Evolutionary conservation across 2,888 invertebrate species (phyloP).

Genomic region (Mimumesa dahlbomi): DNA sequence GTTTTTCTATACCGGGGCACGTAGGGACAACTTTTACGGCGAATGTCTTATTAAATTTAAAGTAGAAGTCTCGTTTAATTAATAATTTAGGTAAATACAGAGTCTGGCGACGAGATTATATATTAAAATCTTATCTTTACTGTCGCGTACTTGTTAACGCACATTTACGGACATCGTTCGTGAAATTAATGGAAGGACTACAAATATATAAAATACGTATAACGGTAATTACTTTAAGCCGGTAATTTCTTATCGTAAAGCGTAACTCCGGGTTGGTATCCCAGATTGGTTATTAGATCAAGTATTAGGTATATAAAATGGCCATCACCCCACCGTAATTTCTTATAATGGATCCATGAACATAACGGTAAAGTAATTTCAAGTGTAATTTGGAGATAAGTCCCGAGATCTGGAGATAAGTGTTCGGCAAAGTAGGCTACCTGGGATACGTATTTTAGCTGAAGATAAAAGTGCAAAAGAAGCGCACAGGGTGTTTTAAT

Average conservation of each 20-base stretch:
- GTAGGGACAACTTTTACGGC: too few species aligned
- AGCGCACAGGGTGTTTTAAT: conserved; percentile 26
- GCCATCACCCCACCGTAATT: conserved; percentile 16
- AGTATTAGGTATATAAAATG: conserved; percentile 4
- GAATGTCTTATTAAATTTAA: too few species aligned
- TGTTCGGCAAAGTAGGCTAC: conserved; percentile 40
- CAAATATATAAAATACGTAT: conserved; percentile 4
- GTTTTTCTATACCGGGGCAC: too few species aligned
- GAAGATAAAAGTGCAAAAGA: conserved; percentile 33
- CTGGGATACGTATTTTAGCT: conserved; percentile 1
- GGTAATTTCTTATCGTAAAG: conserved; percentile 9
- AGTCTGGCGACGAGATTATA: too few species aligned
- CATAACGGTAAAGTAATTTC: conserved; percentile 26
- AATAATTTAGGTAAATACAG: too few species aligned
- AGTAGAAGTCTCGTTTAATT: too few species aligned
- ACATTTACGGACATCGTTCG: background rate
- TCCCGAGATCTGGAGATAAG: conserved; percentile 31
- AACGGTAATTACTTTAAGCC: background rate
- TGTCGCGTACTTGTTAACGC: too few species aligned
- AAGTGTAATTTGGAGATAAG: conserved; percentile 35
- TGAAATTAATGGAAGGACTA: background rate
- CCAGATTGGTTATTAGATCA: conserved; percentile 26
- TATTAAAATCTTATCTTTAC: too few species aligned
- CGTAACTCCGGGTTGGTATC: background rate
- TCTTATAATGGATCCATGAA: conserved; percentile 29